Base-by-base conservation (phyloP, 2,113 vertebrate species). In the Corythoichthys intestinalis region DNA sequence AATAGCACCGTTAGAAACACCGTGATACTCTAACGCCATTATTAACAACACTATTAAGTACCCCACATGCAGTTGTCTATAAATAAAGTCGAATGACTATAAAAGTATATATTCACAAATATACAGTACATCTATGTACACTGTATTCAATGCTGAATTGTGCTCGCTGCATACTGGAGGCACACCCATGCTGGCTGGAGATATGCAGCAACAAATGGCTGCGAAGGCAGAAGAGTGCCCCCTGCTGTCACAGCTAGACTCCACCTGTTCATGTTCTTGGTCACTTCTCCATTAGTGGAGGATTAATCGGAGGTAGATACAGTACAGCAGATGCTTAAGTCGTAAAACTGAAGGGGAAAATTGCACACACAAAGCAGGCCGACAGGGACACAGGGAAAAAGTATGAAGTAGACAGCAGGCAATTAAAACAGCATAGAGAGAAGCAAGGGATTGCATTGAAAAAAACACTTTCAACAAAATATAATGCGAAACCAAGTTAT, bases 191-290 rank as follows among this genome's bases (percentile, higher is more conserved):
- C 70, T 71, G 76, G 47, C 67, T 52, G 64, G 14, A 34, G 8
- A 67, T 39, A 14, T 44, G 69, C 69, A 76, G 75, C 77, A 80
- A 79, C 80, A 84, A 79, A 77, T 84, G 76, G 77, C 73, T 79
- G 73, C 37, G 15, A 79, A 89, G 85, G 86, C 77, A 85, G 78
- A 87, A 88, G 85, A 87, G 81, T 89, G 87, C 88, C 90, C 88
- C 86, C 88, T 91, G 81, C 84, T 85, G 88, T 81, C 75, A 37
- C 50, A 74, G 67, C 1, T 4, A 65, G 65, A 50, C 46, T 66
- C 74, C 78, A 80, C 61, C 80, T 67, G 74, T 50, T 66, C 67
- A 50, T 67, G 76, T 50, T 67, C 67, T 48, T 46, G 70, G 77
- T 74, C 75, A 71, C 67, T 70, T 83, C 80, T 86, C 80, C 73